A percentile compares a stretch with the other conserved stretches of the same genome.
Conservation (phyloP, 2,113 vertebrate species). For the Alligator sinensis region DNA sequence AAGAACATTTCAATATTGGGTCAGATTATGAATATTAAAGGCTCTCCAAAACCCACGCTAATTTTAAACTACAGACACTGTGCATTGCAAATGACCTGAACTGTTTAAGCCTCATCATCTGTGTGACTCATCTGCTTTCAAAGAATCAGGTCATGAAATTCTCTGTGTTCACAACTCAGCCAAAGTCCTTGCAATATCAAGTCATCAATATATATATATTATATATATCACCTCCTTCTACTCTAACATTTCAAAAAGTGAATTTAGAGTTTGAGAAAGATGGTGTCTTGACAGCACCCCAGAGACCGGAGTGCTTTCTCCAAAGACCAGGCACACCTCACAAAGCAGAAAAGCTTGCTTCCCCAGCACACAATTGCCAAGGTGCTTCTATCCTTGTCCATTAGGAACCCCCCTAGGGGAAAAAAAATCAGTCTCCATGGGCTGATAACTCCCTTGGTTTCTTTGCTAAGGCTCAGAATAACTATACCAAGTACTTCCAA, state of each 20-base stretch:
- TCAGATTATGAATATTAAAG: constrained; percentile 80
- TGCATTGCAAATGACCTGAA: constrained; percentile 68
- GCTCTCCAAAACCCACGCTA: constrained; percentile 67
- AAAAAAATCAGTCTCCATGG: not conserved
- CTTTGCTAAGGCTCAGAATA: not conserved
- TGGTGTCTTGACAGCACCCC: not conserved
- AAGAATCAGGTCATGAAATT: constrained; percentile 56
- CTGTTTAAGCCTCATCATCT: constrained; percentile 45
- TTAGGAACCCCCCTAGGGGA: not conserved
- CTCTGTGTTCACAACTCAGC: constrained; percentile 1
- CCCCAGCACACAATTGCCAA: not conserved
- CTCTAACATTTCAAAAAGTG: not conserved
- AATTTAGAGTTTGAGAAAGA: not conserved
- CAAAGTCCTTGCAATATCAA: constrained; percentile 19
- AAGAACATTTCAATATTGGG: constrained; percentile 76
- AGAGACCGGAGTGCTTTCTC: not conserved
- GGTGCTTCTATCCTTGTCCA: not conserved
- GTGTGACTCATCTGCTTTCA: constrained; percentile 49
- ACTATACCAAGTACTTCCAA: not conserved
- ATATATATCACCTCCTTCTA: not conserved
- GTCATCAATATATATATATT: not conserved
- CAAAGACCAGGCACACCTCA: rapidly evolving
- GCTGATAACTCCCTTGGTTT: not conserved
- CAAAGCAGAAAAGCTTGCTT: rapidly evolving
- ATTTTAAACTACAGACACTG: constrained; percentile 64